Evolutionary conservation across 37 sponge, comb jelly and placozoan species (phyloP), one percentile per base, ranked within the genome.

Genomic region (Ephydatia muelleri): DNA sequence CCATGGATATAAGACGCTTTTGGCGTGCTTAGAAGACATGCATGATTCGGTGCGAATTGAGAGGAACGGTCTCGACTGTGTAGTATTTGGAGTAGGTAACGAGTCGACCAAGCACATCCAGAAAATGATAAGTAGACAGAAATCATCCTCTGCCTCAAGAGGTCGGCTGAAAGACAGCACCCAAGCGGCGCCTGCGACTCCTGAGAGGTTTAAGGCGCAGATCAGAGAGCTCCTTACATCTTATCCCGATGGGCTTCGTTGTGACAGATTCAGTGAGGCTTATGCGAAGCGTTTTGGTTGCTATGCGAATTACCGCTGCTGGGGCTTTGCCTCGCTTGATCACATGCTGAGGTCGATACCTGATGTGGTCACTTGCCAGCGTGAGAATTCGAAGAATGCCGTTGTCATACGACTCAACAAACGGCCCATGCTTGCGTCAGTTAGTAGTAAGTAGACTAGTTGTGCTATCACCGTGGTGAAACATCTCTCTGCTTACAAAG

Each of bases 211-310:
- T 74, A 33, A 77, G 39, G 69, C 57, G 4, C 81, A 82, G 67
- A 70, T 90, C 49, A 80, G 66, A 32, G 30, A 39, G 32, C 82
- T 90, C 0, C 33, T 86, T 40, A 12, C 70, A 21, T 90, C 86
- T 21, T 85, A 90, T 48, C 82, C 91, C 13, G 76, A 85, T 74
- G 91, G 91, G 5, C 31, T 90, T 5, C 29, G 73, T 27, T 35
- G 81, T 25, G 36, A 48, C 1, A 12, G 65, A 6, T 86, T 90
- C 65, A 31, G 33, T 16, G 91, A 90, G 2, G 91, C 91, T 4
- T 90, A 73, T 75, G 91, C 86, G 0, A 70, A 77, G 8, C 71
- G 86, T 26, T 90, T 90, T 70, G 82, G 77, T 5, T 82, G 77
- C 82, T 82, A 82, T 37, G 22, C 82, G 21, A 49, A 57, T 47